Percentiles rank a stretch among this genome's conserved stretches.
phyloP scores from a whole-genome alignment of 2,113 vertebrate genomes.

The Craseonycteris thonglongyai region DNA sequence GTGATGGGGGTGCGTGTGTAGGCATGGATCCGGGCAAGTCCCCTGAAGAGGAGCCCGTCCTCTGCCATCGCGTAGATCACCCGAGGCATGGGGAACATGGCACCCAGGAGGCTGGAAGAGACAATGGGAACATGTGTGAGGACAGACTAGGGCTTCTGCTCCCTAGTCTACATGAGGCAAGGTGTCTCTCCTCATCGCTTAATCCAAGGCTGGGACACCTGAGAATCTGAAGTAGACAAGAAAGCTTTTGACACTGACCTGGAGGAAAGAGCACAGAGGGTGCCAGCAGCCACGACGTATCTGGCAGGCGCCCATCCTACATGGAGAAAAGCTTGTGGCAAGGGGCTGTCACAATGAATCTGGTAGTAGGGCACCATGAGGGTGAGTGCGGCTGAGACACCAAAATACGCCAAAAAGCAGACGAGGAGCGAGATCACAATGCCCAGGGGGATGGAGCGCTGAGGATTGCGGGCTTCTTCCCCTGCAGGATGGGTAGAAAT shows the following conservation, averaged over 20 bases:
- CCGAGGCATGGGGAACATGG: conserved; percentile 93
- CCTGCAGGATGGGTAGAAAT: conserved; percentile 72
- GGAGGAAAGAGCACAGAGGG: conserved; percentile 92
- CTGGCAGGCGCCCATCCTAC: conserved; percentile 88
- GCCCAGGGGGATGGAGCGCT: conserved; percentile 88
- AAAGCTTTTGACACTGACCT: conserved; percentile 78
- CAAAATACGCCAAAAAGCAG: conserved; percentile 91
- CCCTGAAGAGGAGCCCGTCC: conserved; percentile 89
- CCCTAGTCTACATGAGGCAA: neutral
- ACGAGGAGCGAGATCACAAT: conserved; percentile 89
- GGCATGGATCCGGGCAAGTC: conserved; percentile 82
- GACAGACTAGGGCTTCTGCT: neutral
- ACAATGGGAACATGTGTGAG: neutral
- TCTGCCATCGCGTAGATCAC: conserved; percentile 94
- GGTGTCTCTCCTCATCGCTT: neutral
- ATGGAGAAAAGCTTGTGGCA: conserved; percentile 86
- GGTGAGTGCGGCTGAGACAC: conserved; percentile 89
- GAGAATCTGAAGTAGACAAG: neutral
- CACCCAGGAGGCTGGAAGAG: conserved; percentile 85
- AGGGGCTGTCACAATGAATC: conserved; percentile 84
- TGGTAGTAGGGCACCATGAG: conserved; percentile 93
- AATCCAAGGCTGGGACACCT: neutral
- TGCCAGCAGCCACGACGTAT: conserved; percentile 88
- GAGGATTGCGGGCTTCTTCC: conserved; percentile 90
- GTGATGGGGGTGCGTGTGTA: conserved; percentile 86